phyloP scores from a whole-genome alignment of 2,113 vertebrate species.

The Prunella himalayana region DNA sequence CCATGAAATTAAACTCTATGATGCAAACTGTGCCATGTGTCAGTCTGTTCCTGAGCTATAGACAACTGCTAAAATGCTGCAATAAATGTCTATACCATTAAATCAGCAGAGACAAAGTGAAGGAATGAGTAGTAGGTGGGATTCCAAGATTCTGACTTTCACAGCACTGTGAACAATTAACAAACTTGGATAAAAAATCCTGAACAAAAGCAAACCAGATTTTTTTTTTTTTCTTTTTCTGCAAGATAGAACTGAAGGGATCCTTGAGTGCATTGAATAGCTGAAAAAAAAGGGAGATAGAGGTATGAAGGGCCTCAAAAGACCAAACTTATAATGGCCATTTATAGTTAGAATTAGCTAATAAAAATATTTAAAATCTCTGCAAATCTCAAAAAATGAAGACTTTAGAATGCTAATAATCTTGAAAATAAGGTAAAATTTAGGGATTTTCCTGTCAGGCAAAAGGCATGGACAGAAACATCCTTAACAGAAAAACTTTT shows the following conservation, averaged over 20 bases:
- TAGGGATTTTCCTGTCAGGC: background rate
- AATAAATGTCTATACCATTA: background rate
- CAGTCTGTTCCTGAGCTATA: background rate
- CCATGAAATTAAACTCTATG: background rate
- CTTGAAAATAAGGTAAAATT: background rate
- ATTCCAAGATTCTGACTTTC: background rate
- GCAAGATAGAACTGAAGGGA: background rate
- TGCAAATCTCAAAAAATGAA: background rate
- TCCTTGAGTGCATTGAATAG: background rate
- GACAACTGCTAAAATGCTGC: background rate
- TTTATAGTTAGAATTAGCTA: background rate
- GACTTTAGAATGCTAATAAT: background rate
- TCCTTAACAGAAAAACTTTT: background rate
- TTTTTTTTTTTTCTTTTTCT: background rate
- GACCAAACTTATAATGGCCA: background rate
- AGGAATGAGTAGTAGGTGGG: background rate
- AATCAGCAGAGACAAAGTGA: background rate
- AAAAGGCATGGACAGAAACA: background rate
- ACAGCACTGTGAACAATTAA: background rate
- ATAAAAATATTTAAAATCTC: background rate
- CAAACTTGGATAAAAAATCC: background rate
- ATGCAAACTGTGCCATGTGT: fast-evolving
- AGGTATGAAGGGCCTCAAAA: background rate
- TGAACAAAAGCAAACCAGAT: background rate
- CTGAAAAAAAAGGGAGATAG: background rate